A percentile compares a stretch with the other conserved stretches of the same genome.
Conservation (phyloP, 2,888 invertebrate species). For the Alsophila aescularia region DNA sequence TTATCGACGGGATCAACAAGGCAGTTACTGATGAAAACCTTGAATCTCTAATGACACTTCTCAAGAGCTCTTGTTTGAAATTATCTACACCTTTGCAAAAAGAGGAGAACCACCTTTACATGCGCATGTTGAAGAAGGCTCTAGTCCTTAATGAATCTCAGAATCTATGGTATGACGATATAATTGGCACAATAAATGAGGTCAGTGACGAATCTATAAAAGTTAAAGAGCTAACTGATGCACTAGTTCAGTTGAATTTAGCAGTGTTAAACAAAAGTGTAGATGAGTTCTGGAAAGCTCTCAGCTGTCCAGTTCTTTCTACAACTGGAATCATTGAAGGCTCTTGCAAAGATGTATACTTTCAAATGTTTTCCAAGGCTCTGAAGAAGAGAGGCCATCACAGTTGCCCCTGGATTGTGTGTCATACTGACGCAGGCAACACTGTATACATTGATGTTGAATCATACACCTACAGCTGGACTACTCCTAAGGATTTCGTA, state of each 20-base stretch:
- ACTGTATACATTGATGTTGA: constrained; percentile 82
- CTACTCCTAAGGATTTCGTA: constrained; percentile 78
- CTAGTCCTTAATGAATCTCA: constrained; percentile 81
- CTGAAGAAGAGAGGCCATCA: constrained; percentile 73
- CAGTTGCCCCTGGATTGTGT: constrained; percentile 80
- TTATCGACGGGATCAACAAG: constrained; percentile 84
- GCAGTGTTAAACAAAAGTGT: constrained; percentile 71
- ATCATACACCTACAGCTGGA: constrained; percentile 80
- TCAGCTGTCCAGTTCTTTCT: constrained; percentile 58
- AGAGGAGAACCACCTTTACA: constrained; percentile 80
- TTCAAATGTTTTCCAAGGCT: constrained; percentile 76
- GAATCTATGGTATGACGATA: constrained; percentile 86
- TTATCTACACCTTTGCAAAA: constrained; percentile 67
- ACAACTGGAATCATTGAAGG: constrained; percentile 56
- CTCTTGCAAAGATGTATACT: constrained; percentile 73
- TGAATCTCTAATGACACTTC: constrained; percentile 69
- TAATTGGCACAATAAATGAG: constrained; percentile 73
- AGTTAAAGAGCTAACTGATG: constrained; percentile 76
- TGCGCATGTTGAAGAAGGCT: constrained; percentile 79
- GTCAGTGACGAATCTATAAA: constrained; percentile 77
- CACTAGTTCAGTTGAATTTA: constrained; percentile 72
- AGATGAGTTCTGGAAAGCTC: constrained; percentile 67
- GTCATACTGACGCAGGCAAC: constrained; percentile 79
- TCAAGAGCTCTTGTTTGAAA: constrained; percentile 78
- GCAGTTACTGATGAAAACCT: constrained; percentile 84